These are phyloP conservation scores for Litoditis marina DNA, from an alignment of 2,888 invertebrate genomes.

Conservation along the genomic window DNA sequence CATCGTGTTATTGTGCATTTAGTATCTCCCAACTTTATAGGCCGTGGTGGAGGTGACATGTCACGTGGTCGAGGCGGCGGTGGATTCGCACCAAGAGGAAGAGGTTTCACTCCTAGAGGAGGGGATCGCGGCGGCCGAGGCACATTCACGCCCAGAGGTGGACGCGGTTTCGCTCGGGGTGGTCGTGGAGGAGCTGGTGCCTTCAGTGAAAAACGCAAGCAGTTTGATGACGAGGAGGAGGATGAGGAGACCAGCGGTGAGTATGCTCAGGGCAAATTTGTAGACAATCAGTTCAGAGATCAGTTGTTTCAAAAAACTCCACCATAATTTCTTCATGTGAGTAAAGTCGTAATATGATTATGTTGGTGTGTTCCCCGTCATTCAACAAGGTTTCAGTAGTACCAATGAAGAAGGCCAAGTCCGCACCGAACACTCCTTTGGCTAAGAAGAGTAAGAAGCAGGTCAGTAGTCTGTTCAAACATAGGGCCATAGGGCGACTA, in stretches of 20 bases:
- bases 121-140: conserved; percentile 25
- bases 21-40: too few species aligned
- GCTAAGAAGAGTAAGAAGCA: conserved; percentile 21
- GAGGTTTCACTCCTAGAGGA: not conserved
- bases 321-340: too few species aligned
- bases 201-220: conserved; percentile 31
- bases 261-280: not conserved
- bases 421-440: conserved; percentile 22
- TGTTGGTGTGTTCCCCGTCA: too few species aligned
- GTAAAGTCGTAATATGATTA: too few species aligned
- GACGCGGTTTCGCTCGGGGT: conserved; percentile 28
- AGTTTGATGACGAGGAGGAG: conserved; percentile 35
- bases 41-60: too few species aligned
- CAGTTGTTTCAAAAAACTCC: too few species aligned
- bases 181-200: conserved; percentile 20
- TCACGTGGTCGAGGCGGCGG: not conserved
- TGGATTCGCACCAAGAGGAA: not conserved
- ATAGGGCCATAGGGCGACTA: too few species aligned
- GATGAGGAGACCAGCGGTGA: too few species aligned
- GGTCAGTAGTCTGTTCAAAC: too few species aligned
- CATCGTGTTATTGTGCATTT: too few species aligned
- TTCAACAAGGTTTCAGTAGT: not conserved
- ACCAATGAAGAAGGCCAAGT: conserved; percentile 10
- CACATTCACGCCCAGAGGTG: conserved; percentile 33
- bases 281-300: too few species aligned